Conservation (phyloP, 2,113 vertebrate genomes). For the Colinus virginianus region DNA sequence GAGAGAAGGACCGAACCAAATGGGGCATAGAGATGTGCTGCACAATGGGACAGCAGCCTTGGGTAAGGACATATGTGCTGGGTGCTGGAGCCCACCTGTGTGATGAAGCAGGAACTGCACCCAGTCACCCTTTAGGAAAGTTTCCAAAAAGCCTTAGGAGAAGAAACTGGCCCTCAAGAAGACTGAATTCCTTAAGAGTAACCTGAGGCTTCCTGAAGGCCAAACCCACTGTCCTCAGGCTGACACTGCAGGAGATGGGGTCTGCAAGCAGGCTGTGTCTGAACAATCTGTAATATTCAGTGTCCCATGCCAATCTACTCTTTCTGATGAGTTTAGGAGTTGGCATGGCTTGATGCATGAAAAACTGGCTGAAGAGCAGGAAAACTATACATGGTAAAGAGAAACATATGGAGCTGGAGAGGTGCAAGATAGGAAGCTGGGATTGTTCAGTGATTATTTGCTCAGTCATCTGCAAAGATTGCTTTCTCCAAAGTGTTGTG, state of each 20-base stretch:
- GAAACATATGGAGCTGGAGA: conserved; percentile 22
- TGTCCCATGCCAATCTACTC: not conserved
- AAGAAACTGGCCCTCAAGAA: not conserved
- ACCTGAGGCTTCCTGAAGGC: not conserved
- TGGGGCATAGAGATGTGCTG: not conserved
- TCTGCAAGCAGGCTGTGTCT: not conserved
- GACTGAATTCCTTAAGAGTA: not conserved
- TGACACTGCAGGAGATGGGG: not conserved
- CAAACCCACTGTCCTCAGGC: not conserved
- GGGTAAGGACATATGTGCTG: not conserved
- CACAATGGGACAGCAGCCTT: too few species aligned
- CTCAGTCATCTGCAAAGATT: not conserved
- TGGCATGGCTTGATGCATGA: not conserved
- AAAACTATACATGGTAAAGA: not conserved
- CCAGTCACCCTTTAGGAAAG: not conserved
- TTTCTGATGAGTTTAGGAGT: not conserved
- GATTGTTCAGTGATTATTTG: not conserved
- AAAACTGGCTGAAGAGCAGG: conserved; percentile 21
- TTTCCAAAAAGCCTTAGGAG: not conserved
- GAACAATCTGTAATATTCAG: not conserved
- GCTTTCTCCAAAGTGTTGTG: not conserved
- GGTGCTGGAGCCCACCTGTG: not conserved
- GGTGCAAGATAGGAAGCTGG: conserved; percentile 27
- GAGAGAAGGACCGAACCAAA: not conserved
- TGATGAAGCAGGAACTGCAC: not conserved